Evolutionary conservation across 2,888 invertebrate species (phyloP), one percentile per base, ranked within the genome.

Genomic region (Stramonita haemastoma): DNA sequence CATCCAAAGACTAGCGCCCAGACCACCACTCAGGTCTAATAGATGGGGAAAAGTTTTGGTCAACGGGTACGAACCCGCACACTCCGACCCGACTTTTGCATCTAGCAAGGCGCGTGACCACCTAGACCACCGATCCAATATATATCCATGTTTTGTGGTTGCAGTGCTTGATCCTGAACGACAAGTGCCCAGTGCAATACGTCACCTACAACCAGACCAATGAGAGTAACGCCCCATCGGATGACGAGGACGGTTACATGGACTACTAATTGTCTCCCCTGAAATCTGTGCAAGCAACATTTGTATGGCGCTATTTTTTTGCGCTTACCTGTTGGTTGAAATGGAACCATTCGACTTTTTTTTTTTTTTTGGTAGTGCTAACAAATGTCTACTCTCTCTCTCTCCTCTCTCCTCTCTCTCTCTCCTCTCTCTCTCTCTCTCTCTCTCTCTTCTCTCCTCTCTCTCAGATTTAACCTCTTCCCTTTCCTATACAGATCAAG

Each of bases 121-220:
- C n/a, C n/a, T n/a, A n/a, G n/a, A n/a, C n/a, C n/a, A n/a, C n/a
- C n/a, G n/a, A n/a, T n/a, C n/a, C n/a, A n/a, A n/a, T n/a, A n/a
- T n/a, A n/a, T n/a, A n/a, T n/a, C n/a, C n/a, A n/a, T 77, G 77
- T 77, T 77, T 4, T 46, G 46, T 81, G 93, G 91, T 97, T 97
- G 77, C 97, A 98, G 98, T 98, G 98, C 34, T 96, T 99, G 91
- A 98, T 98, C 93, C 97, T 98, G 95, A 98, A 98, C 91, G 98
- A 99, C 94, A 98, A 98, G 94, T 98, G 98, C 88, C 98, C 99
- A 84, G 98, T 99, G 66, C 97, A 98, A 93, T 99, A 99, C 96
- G 98, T 99, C 89, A 98, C 98, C 95, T 99, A 99, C 96, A 96
- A 95, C 91, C 95, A 95, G 91, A 95, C 93, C 26, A 92, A 90